phyloP scores from a whole-genome alignment of 2,797 vertebrate genomes.

The Botia kubotai region DNA sequence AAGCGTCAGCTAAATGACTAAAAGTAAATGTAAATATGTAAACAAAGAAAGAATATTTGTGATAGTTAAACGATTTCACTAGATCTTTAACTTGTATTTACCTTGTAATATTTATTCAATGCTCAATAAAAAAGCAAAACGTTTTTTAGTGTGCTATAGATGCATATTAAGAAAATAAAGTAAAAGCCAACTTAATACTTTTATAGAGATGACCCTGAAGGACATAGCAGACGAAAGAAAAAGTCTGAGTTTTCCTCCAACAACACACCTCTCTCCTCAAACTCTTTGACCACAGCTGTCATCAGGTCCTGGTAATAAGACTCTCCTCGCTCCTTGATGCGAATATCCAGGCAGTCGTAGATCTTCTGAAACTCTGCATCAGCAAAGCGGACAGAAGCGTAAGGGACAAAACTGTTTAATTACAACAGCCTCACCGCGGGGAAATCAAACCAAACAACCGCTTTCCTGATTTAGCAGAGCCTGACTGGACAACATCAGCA shows the following conservation, averaged over 20 bases:
- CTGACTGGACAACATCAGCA: constrained; percentile 27
- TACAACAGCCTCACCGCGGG: constrained; percentile 41
- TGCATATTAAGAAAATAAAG: too few species aligned
- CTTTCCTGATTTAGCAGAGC: constrained; percentile 23
- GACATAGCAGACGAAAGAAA: background rate
- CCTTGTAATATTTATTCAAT: too few species aligned
- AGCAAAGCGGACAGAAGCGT: background rate
- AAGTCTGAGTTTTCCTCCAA: background rate
- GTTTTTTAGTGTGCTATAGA: too few species aligned
- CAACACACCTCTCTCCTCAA: constrained; percentile 86
- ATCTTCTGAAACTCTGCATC: constrained; percentile 92
- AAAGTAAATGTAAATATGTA: too few species aligned
- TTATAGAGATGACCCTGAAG: background rate
- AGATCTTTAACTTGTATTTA: too few species aligned
- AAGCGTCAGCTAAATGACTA: too few species aligned
- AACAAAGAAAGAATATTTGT: too few species aligned
- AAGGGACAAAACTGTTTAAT: constrained; percentile 44
- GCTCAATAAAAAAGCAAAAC: too few species aligned
- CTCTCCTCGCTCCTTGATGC: constrained; percentile 88
- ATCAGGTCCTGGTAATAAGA: constrained; percentile 93
- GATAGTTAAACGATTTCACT: too few species aligned
- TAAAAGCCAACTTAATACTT: too few species aligned
- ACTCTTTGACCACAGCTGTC: constrained; percentile 86
- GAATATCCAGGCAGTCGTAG: constrained; percentile 87
- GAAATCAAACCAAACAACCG: constrained; percentile 44